These are phyloP conservation scores for Artemia sinica DNA, from an alignment of 2,888 invertebrate species.

Conservation along the genomic window DNA sequence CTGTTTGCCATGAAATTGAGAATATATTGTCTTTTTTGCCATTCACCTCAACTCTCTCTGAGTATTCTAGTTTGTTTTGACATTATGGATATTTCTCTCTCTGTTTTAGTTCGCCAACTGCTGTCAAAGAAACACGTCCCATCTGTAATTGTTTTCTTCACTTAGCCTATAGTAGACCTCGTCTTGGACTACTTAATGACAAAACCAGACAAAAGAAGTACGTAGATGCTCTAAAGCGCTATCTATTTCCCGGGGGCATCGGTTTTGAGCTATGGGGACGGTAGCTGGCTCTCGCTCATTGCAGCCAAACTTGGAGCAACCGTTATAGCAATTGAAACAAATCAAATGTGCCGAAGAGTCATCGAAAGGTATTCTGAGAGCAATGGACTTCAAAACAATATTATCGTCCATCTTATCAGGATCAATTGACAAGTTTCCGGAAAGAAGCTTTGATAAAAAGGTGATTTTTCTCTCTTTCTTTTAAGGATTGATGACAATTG, in stretches of 20 bases:
- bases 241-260: conserved; percentile 41
- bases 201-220: conserved; percentile 45
- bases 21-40: too few species aligned
- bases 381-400: conserved; percentile 45
- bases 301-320: conserved; percentile 55
- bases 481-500: neutral
- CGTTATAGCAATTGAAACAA: conserved; percentile 43
- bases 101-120: neutral
- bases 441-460: conserved; percentile 23
- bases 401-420: conserved; percentile 44
- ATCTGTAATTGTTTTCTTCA: conserved; percentile 65
- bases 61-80: too few species aligned
- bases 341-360: conserved; percentile 43
- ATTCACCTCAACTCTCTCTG: too few species aligned
- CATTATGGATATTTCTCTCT: too few species aligned
- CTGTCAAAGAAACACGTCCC: conserved; percentile 36
- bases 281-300: conserved; percentile 55
- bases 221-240: conserved; percentile 42
- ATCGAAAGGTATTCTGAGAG: conserved; percentile 44
- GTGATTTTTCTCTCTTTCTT: conserved; percentile 21
- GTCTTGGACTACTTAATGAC: conserved; percentile 74
- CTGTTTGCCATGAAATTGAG: neutral
- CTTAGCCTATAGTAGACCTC: conserved; percentile 54
- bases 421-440: conserved; percentile 28
- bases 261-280: conserved; percentile 62